Conservation (phyloP, 2,888 invertebrate species). For the Orthonevra nobilis region DNA sequence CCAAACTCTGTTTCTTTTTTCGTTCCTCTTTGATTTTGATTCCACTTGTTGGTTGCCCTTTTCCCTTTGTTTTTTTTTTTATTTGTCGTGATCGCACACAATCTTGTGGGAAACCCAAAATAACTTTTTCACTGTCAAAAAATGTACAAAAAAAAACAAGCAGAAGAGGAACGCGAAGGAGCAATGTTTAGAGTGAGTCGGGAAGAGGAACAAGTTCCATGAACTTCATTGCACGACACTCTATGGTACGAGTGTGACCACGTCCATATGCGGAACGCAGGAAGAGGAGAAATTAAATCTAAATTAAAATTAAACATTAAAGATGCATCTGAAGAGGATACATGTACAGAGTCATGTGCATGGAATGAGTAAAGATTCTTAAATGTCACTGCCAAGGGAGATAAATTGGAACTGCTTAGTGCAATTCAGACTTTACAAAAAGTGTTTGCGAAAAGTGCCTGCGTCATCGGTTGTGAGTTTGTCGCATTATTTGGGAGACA, state of each 20-base stretch:
- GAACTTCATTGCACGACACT: conserved; percentile 63
- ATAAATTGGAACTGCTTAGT: conserved; percentile 54
- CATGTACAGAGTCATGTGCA: conserved; percentile 4
- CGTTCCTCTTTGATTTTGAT: not conserved
- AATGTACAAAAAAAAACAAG: not conserved
- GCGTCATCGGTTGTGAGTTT: too few species aligned
- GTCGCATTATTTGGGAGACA: too few species aligned
- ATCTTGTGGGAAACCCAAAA: conserved; percentile 54
- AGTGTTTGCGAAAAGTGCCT: too few species aligned
- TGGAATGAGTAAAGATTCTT: conserved; percentile 7
- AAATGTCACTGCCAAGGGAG: conserved; percentile 65
- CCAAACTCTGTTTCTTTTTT: conserved; percentile 2
- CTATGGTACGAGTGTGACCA: conserved; percentile 3
- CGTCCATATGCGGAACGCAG: conserved; percentile 26
- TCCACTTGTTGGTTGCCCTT: conserved; percentile 3
- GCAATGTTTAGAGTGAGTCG: too few species aligned
- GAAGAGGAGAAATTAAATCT: conserved; percentile 55
- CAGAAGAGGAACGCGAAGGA: not conserved
- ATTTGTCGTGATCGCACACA: conserved; percentile 62
- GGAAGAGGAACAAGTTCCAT: conserved; percentile 66
- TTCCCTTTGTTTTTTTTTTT: conserved; percentile 23
- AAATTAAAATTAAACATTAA: conserved; percentile 55
- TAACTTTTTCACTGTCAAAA: conserved; percentile 61
- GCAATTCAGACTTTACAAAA: conserved; percentile 40
- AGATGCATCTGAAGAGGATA: conserved; percentile 44